phyloP scores from a whole-genome alignment of 2,888 invertebrate genomes.

The Liopterus haemorrhoidalis region DNA sequence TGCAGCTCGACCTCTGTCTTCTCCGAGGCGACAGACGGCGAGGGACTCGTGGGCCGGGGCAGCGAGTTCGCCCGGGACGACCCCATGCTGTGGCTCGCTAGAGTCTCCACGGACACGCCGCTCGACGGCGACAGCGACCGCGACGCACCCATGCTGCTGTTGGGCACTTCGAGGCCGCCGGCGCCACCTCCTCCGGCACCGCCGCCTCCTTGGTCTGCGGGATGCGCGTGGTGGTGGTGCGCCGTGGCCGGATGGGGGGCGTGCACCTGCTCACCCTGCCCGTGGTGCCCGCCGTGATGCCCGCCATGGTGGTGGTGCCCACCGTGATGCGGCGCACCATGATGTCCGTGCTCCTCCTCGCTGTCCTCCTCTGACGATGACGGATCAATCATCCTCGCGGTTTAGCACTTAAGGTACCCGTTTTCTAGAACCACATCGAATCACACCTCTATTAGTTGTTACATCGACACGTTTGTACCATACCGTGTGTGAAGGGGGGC shows the following conservation, averaged over 20 bases:
- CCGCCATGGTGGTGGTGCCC: slow-evolving; percentile 43
- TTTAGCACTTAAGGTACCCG: no score
- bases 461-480: no score
- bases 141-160: slow-evolving; percentile 38
- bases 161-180: slow-evolving; percentile 46
- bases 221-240: slow-evolving; percentile 40
- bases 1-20: slow-evolving; percentile 75
- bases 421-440: no score
- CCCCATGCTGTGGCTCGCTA: slow-evolving; percentile 55
- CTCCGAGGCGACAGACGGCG: slow-evolving; percentile 86
- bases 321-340: slow-evolving; percentile 39
- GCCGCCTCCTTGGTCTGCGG: slow-evolving; percentile 41
- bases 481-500: no score
- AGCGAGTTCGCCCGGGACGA: slow-evolving; percentile 60
- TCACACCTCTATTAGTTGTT: no score
- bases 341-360: slow-evolving; percentile 71
- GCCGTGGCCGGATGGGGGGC: not conserved
- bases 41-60: slow-evolving; percentile 80
- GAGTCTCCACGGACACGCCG: slow-evolving; percentile 56
- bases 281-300: slow-evolving; percentile 46
- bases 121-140: slow-evolving; percentile 56
- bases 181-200: no score
- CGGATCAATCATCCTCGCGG: slow-evolving; percentile 80
- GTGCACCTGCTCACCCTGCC: slow-evolving; percentile 18
- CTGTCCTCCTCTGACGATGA: slow-evolving; percentile 95